Percentiles rank a stretch among this genome's conserved stretches.
Conservation (phyloP, 1,140 invertebrate genomes). For the Venustaconcha ellipsiformis region DNA sequence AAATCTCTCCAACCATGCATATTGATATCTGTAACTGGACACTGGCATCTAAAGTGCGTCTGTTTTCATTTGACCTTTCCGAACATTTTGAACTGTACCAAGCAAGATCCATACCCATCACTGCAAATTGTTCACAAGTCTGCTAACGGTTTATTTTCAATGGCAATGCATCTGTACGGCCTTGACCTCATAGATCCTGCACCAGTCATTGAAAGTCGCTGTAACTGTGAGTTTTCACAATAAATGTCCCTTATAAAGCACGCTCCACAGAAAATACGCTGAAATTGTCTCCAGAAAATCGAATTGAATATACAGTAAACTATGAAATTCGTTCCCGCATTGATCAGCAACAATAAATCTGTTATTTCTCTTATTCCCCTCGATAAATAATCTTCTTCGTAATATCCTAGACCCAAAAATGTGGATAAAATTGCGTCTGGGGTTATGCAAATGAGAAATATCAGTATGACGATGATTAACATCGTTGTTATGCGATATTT, state of each 20-base stretch:
- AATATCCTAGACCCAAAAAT: conserved; percentile 61
- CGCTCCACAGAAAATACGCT: conserved; percentile 40
- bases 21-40: too few species aligned
- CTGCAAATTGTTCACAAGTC: too few species aligned
- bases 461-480: conserved; percentile 80
- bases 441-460: conserved; percentile 81
- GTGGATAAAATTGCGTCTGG: conserved; percentile 77
- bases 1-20: too few species aligned
- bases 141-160: too few species aligned
- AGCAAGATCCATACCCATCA: too few species aligned
- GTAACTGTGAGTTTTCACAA: too few species aligned
- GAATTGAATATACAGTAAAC: conserved; percentile 82
- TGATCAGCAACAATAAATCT: conserved; percentile 80
- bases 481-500: conserved; percentile 78
- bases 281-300: conserved; percentile 73
- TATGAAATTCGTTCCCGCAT: conserved; percentile 81
- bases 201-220: too few species aligned
- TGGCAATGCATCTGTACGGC: too few species aligned
- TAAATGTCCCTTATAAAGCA: background rate
- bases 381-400: conserved; percentile 65
- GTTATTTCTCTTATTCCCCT: conserved; percentile 78
- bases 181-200: too few species aligned
- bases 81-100: too few species aligned
- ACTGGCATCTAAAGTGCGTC: too few species aligned
- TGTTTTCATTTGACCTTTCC: too few species aligned